These are phyloP conservation scores for Eulacestoma nigropectus DNA, from an alignment of 2,113 vertebrate genomes.

Conservation along the genomic window DNA sequence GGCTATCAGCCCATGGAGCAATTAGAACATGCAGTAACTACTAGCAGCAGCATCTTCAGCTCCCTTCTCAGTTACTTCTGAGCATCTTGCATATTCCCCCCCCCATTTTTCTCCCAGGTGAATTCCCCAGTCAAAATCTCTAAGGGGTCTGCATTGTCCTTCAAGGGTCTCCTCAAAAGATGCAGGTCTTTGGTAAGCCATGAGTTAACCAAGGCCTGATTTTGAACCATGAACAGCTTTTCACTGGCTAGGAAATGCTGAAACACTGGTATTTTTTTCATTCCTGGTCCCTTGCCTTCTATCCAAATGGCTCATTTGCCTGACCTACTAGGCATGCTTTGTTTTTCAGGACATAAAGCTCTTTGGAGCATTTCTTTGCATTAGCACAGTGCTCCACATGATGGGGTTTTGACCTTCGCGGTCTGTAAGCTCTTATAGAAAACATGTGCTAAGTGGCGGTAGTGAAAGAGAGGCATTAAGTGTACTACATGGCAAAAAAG, in stretches of 20 bases:
- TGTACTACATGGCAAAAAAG: background rate
- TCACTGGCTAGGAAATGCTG: background rate
- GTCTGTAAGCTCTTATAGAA: background rate
- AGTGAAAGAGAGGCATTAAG: background rate
- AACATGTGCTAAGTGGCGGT: background rate
- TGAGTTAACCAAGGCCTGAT: background rate
- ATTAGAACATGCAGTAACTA: background rate
- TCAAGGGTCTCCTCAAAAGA: background rate
- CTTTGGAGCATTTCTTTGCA: background rate
- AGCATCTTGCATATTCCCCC: background rate
- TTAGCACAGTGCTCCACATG: background rate
- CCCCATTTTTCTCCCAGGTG: background rate
- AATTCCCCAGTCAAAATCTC: background rate
- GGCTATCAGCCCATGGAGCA: background rate
- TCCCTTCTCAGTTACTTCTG: background rate
- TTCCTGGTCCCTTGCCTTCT: background rate
- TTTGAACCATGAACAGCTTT: background rate
- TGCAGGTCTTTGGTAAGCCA: background rate
- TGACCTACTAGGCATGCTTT: background rate
- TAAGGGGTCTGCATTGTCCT: background rate
- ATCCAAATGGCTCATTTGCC: conserved; percentile 1
- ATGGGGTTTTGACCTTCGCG: background rate
- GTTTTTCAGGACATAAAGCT: conserved; percentile 4
- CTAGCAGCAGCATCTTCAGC: background rate
- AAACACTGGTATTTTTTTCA: background rate